Evolutionary conservation across 2,888 invertebrate species (phyloP).

Genomic region (Spisula solida): DNA sequence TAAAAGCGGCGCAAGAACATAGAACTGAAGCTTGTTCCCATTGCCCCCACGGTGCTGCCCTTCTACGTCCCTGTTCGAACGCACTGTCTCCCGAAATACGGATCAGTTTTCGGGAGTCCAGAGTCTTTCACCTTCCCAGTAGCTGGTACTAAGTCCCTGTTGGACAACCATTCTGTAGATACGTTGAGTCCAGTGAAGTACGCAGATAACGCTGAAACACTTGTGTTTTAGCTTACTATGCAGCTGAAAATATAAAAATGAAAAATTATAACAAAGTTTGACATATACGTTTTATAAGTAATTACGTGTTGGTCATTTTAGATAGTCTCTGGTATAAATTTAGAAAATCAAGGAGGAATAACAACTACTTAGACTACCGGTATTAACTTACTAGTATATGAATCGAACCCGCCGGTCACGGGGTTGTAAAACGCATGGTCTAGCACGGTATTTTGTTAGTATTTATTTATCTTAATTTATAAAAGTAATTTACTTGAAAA

Average conservation of each 20-base stretch:
- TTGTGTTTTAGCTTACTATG: constrained; percentile 32
- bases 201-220: constrained; percentile 47
- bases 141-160: constrained; percentile 42
- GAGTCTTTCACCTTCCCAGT: constrained; percentile 10
- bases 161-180: constrained; percentile 52
- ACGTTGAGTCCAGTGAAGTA: constrained; percentile 60
- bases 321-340: too few relatives aligned
- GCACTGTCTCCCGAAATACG: neutral
- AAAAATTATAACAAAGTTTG: neutral
- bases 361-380: too few relatives aligned
- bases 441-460: too few relatives aligned
- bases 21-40: neutral
- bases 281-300: too few relatives aligned
- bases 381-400: too few relatives aligned
- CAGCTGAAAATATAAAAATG: neutral
- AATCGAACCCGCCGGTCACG: too few relatives aligned
- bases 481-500: too few relatives aligned
- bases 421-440: too few relatives aligned
- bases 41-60: constrained; percentile 43
- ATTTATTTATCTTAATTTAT: too few relatives aligned
- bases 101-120: neutral
- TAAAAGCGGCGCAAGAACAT: constrained; percentile 33
- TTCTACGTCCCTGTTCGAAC: constrained; percentile 51
- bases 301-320: too few relatives aligned
- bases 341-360: too few relatives aligned